phyloP scores from a whole-genome alignment of 2,113 vertebrate genomes.

The Scatophagus argus region DNA sequence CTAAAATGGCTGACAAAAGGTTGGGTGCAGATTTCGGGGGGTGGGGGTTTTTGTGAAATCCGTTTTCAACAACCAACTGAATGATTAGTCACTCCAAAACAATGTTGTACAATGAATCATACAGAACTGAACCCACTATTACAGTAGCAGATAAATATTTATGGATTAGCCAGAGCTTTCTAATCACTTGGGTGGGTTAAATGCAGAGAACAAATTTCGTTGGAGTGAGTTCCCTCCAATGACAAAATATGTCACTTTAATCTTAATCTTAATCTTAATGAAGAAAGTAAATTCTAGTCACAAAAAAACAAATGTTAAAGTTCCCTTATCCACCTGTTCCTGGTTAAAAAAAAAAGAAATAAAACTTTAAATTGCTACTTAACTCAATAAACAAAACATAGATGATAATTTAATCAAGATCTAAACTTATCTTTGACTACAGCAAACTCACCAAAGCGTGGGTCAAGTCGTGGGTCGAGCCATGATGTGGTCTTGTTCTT shows the following conservation, averaged over 20 bases:
- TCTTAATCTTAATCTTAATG: too few species aligned
- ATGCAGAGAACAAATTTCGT: too few species aligned
- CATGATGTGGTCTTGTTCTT: conserved; percentile 99
- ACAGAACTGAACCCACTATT: not conserved
- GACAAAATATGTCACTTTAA: too few species aligned
- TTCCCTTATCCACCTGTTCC: not conserved
- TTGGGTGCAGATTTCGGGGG: conserved; percentile 59
- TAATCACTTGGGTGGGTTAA: too few species aligned
- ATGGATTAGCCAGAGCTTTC: conserved; percentile 6
- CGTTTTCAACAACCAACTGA: conserved; percentile 32
- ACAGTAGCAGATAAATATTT: not conserved
- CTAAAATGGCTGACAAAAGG: conserved; percentile 79
- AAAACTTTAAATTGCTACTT: not conserved
- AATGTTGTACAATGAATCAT: conserved; percentile 45
- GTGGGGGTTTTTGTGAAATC: conserved; percentile 46
- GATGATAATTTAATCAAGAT: not conserved
- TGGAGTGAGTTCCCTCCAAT: too few species aligned
- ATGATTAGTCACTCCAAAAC: conserved; percentile 38
- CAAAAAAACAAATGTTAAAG: not conserved
- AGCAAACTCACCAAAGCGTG: conserved; percentile 93
- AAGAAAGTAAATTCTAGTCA: conserved; percentile 15
- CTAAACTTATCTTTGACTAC: not conserved
- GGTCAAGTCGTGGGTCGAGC: conserved; percentile 98
- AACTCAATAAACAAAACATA: not conserved
- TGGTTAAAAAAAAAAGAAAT: not conserved